Base-by-base conservation (phyloP, 2,113 vertebrate species). In the Brachypodius melanocephalos region DNA sequence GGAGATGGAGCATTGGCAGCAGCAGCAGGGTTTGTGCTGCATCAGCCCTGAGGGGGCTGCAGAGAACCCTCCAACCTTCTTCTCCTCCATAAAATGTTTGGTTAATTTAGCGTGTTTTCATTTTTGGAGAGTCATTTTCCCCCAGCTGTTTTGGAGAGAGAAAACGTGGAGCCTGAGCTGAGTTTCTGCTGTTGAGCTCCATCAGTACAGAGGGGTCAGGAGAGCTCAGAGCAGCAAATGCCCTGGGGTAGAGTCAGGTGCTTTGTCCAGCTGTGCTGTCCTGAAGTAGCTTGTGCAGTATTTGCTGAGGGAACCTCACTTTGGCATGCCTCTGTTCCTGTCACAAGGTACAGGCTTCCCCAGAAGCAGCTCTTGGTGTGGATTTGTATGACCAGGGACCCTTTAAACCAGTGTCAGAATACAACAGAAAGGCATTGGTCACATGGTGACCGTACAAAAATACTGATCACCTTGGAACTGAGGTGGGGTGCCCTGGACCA, bases 211-310 rank as follows among this genome's bases (percentile, higher is more conserved):
- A 46, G 40, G 12, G 48, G 5, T 21, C 40, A 55, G 32, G 29
- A 46, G 9, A 29, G 24, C 19, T 74, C 40, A 32, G 17, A 25
- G 10, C 12, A 34, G 69, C 25, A 68, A n/a, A 82, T 66, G 32
- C 17, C 20, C 19, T 13, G 45, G 55, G 1, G 1, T 1, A 18
- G 59, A 66, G 14, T 8, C 2, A 3, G 40, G 16, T 5, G 11
- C 36, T 89, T 57, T 75, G 57, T 18, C 38, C 57, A 63, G 17
- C 29, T 38, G 6, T 38, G 43, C 18, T 75, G 72, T 67, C 22
- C 74, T 85, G 77, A 46, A 43, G 36, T 17, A 54, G 15, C 10
- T 71, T 22, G 18, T 17, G 4, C 24, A 18, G 24, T 8, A 4
- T 54, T 82, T 88, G 29, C 48, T 43, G 71, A 36, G 51, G 32